These are phyloP conservation scores for Drosophila lini DNA, from an alignment of 1,140 invertebrate genomes.

Conservation along the genomic window DNA sequence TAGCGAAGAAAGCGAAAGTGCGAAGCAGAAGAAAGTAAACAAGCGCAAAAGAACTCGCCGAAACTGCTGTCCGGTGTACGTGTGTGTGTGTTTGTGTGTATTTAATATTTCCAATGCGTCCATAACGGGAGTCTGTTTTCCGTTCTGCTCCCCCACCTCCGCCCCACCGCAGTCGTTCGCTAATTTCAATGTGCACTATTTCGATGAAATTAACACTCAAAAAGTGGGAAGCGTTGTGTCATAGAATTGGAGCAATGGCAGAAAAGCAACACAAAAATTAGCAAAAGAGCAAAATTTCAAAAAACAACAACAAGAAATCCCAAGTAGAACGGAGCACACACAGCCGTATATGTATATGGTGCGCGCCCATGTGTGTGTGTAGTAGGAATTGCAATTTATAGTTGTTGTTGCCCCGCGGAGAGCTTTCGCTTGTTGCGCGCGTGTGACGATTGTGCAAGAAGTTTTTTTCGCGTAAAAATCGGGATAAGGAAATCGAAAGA, in stretches of 20 bases:
- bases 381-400: constrained; percentile 78
- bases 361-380: constrained; percentile 50
- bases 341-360: constrained; percentile 21
- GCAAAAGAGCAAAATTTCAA: constrained; percentile 28
- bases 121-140: constrained; percentile 52
- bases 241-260: constrained; percentile 76
- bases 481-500: constrained; percentile 41
- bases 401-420: constrained; percentile 61
- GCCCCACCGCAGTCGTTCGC: constrained; percentile 4
- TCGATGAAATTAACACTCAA: constrained; percentile 59
- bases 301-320: constrained; percentile 47
- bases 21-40: constrained; percentile 20
- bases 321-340: constrained; percentile 21
- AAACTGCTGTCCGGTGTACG: constrained; percentile 11
- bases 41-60: constrained; percentile 39
- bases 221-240: constrained; percentile 57
- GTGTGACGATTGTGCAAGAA: constrained; percentile 71
- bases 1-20: constrained; percentile 45
- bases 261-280: constrained; percentile 52
- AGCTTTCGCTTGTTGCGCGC: constrained; percentile 81
- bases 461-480: constrained; percentile 46
- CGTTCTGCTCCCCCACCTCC: constrained; percentile 1
- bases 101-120: constrained; percentile 52
- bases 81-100: constrained; percentile 31
- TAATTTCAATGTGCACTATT: constrained; percentile 53